Evolutionary conservation across 1,140 invertebrate genomes (phyloP), one percentile per base, ranked within the genome.

Genomic region (Mactra quadrangularis): DNA sequence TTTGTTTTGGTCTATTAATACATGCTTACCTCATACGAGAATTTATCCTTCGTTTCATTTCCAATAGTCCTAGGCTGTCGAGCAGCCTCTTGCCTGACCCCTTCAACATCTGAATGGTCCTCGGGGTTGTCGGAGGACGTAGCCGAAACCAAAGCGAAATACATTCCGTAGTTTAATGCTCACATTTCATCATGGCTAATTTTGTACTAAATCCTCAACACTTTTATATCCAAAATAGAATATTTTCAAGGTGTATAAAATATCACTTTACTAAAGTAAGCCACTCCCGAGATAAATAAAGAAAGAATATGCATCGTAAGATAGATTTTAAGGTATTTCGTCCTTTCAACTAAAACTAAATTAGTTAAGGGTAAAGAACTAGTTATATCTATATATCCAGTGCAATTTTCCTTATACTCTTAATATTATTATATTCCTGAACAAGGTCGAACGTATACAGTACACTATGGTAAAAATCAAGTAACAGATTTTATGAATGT

Each of bases 71-170:
- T 41, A 41, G 6, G 38, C 15, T 41, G 38, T 41, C 38, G 6
- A 7, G 6, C 38, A 41, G 38, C 15, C 15, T 41, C 38, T 15
- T 41, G 38, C 15, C 15, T 41, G 15, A 15, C 38, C 38, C 38
- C 38, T 41, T 41, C 38, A 41, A 7, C 38, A 6, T 7, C 38
- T 15, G 15, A 15, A 15, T 41, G 38, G 22, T 45, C 33, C 13
- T 78, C 60, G 4, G 15, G 59, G n/a, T 31, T 19, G n/a, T 41
- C 45, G 9, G 60, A 31, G 1, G 75, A 64, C 27, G 9, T 41
- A 17, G 70, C 11, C 27, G 75, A 78, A 17, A 78, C 75, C 29
- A 78, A 57, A 6, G 75, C 75, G 53, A 78, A 78, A 45, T 78
- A 78, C 75, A 78, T 78, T 45, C 57, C 50, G 4, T 27, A 27